Conservation (phyloP, 2,888 invertebrate genomes). For the Apotomis betuletana region DNA sequence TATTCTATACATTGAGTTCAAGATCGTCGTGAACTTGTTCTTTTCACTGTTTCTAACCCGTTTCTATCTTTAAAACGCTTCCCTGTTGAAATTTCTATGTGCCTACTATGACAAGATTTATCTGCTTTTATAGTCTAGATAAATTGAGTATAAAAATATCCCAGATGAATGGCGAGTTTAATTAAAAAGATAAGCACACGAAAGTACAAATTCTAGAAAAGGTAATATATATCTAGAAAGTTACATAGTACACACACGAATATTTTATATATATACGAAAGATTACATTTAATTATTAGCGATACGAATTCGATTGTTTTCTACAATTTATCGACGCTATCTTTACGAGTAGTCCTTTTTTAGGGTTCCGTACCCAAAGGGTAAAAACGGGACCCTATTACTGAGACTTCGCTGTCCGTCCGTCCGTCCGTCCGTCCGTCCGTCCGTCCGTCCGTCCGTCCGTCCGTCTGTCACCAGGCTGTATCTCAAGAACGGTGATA, state of each 20-base stretch:
- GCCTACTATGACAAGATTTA: not conserved
- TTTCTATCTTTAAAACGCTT: not conserved
- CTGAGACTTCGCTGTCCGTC: too few relatives aligned
- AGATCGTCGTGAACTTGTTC: conserved; percentile 22
- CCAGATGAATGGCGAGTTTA: not conserved
- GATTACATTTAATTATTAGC: not conserved
- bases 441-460: too few relatives aligned
- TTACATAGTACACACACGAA: not conserved
- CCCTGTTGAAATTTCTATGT: not conserved
- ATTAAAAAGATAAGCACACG: not conserved
- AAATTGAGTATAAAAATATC: not conserved
- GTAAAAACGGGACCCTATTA: too few relatives aligned
- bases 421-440: too few relatives aligned
- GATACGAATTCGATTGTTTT: conserved; percentile 1
- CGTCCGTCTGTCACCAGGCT: too few relatives aligned
- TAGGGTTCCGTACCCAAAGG: too few relatives aligned
- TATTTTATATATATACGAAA: not conserved
- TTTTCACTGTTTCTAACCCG: conserved; percentile 3
- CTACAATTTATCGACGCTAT: conserved; percentile 21
- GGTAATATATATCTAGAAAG: not conserved
- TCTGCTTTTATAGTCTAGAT: not conserved
- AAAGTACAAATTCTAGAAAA: not conserved
- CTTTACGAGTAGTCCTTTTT: conserved; percentile 9
- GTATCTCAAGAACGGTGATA: too few relatives aligned
- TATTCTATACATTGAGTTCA: conserved; percentile 27